Percentiles rank a stretch among this genome's conserved stretches.
Conservation (phyloP, 2,797 vertebrate species). For the Ptychadena robeensis region DNA sequence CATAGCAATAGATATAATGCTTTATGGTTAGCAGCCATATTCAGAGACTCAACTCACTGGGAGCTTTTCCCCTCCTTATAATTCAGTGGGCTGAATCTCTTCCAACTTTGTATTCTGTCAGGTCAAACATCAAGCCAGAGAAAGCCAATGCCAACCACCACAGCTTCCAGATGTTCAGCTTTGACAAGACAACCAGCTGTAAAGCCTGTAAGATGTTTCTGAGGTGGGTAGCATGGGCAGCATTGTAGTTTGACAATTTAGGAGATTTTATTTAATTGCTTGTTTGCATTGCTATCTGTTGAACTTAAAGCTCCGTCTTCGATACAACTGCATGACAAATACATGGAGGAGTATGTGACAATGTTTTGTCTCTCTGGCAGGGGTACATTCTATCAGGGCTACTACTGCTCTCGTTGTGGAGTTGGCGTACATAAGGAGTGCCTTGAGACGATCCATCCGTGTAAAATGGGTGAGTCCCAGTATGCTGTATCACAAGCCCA, state of each 20-base stretch:
- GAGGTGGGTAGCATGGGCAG: constrained; percentile 74
- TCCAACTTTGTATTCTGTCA: constrained; percentile 61
- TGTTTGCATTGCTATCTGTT: too few species aligned
- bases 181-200: constrained; percentile 95
- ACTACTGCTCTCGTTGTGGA: constrained; percentile 91
- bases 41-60: too few species aligned
- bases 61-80: too few species aligned
- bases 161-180: constrained; percentile 98
- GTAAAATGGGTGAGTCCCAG: constrained; percentile 87
- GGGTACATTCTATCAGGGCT: constrained; percentile 98
- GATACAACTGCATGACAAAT: too few species aligned
- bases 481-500: too few species aligned
- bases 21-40: too few species aligned
- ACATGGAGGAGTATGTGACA: neutral
- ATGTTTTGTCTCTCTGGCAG: constrained; percentile 68
- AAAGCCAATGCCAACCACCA: constrained; percentile 95
- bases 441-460: constrained; percentile 92
- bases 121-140: constrained; percentile 98
- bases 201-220: constrained; percentile 94
- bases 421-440: constrained; percentile 97
- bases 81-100: neutral
- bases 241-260: too few species aligned
- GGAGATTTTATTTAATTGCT: too few species aligned
- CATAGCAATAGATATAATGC: too few species aligned
- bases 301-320: too few species aligned